Conservation (phyloP, 1,140 invertebrate species). For the Sitophilus oryzae region DNA sequence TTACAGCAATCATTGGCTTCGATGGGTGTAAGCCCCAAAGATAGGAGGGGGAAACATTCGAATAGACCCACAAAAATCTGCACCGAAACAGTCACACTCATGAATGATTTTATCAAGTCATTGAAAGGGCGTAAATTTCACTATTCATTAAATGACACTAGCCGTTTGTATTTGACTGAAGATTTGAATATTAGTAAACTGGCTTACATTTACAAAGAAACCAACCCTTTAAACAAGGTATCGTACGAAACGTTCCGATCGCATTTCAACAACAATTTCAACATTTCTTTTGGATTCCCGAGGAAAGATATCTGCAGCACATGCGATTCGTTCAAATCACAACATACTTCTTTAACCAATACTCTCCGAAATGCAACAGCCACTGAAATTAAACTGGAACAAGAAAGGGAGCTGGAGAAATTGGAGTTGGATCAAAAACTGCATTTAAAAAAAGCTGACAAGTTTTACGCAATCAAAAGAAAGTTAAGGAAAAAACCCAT, state of each 20-base stretch:
- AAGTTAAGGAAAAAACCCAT: no score
- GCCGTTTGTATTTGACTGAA: conserved; percentile 1
- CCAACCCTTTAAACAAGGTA: neutral
- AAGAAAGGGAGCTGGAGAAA: no score
- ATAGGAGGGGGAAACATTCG: conserved; percentile 3
- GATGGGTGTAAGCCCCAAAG: conserved; percentile 3
- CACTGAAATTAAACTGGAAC: conserved; percentile 1
- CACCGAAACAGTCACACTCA: no score
- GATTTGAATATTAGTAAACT: conserved; percentile 5
- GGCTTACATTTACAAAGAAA: conserved; percentile 8
- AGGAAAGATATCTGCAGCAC: no score
- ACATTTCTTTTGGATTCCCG: conserved; percentile 5
- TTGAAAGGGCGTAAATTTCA: neutral
- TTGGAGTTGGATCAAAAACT: no score
- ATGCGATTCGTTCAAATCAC: neutral
- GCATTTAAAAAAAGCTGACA: no score
- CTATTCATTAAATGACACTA: conserved; percentile 3
- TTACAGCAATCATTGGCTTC: conserved; percentile 7
- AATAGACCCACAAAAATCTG: conserved; percentile 1
- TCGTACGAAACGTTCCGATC: conserved; percentile 4
- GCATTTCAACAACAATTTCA: conserved; percentile 9
- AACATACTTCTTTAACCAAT: conserved; percentile 5
- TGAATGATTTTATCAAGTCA: conserved; percentile 8
- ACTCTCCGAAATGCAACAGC: conserved; percentile 2
- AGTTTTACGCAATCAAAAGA: no score